Evolutionary conservation across 2,888 invertebrate species (phyloP).

Genomic region (Labia minor): DNA sequence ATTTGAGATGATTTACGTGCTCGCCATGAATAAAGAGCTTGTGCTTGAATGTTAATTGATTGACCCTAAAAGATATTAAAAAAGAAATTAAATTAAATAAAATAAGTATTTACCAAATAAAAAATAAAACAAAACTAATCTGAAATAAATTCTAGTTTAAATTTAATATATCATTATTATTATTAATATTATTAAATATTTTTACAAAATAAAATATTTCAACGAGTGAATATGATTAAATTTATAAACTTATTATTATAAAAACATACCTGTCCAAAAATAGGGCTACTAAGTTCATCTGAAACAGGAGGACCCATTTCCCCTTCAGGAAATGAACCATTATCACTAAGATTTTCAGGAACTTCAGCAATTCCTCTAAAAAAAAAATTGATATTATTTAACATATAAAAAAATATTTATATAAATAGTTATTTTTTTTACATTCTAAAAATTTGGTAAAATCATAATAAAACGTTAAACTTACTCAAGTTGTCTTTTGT

Average conservation of each 20-base stretch:
- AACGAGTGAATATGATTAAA: no score
- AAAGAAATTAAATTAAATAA: not conserved
- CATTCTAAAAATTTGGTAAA: no score
- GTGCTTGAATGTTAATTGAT: slow-evolving; percentile 39
- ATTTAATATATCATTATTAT: no score
- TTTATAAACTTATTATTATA: not conserved
- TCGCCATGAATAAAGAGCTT: slow-evolving; percentile 47
- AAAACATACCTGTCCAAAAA: slow-evolving; percentile 24
- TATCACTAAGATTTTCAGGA: slow-evolving; percentile 47
- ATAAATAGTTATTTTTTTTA: no score
- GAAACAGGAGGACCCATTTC: slow-evolving; percentile 28
- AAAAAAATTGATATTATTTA: slow-evolving; percentile 1
- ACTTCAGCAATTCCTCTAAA: slow-evolving; percentile 62
- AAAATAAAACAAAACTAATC: slow-evolving; percentile 14
- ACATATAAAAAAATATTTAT: no score
- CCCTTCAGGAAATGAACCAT: slow-evolving; percentile 37
- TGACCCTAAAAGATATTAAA: slow-evolving; percentile 29
- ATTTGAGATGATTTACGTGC: slow-evolving; percentile 49
- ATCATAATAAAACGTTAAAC: slow-evolving; percentile 31
- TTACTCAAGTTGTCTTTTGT: slow-evolving; percentile 43
- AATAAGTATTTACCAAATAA: not conserved
- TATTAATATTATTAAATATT: slow-evolving; percentile 24
- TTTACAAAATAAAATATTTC: no score
- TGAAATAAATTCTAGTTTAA: not conserved
- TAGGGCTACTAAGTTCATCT: slow-evolving; percentile 25